phyloP scores from a whole-genome alignment of 1,140 invertebrate genomes.

The Atta texana region DNA sequence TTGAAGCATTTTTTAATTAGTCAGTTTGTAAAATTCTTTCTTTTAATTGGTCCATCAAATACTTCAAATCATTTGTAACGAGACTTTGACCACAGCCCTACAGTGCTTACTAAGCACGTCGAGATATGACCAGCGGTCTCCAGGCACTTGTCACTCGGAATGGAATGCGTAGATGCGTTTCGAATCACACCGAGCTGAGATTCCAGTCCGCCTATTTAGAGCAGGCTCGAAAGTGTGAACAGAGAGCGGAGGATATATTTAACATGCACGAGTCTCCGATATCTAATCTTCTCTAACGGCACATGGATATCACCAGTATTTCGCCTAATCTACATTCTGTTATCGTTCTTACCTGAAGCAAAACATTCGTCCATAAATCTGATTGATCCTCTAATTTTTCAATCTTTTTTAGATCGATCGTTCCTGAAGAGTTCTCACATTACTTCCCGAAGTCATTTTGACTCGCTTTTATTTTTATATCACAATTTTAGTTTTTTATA shows the following conservation, averaged over 20 bases:
- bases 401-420: not conserved
- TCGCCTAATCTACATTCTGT: not conserved
- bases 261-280: slow-evolving; percentile 57
- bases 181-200: slow-evolving; percentile 59
- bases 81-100: too few relatives aligned
- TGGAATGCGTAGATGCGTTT: slow-evolving; percentile 72
- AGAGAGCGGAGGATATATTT: slow-evolving; percentile 54
- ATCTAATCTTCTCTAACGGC: slow-evolving; percentile 59
- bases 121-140: slow-evolving; percentile 57
- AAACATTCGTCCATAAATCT: not conserved
- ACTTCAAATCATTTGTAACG: too few relatives aligned
- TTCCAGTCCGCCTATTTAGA: slow-evolving; percentile 74
- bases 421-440: not conserved
- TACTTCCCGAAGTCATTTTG: not conserved
- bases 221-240: slow-evolving; percentile 68
- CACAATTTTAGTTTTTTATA: not conserved
- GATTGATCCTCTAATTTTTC: not conserved
- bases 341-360: not conserved
- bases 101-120: slow-evolving; percentile 19
- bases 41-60: too few relatives aligned
- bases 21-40: too few relatives aligned
- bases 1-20: too few relatives aligned
- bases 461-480: not conserved
- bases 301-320: not conserved
- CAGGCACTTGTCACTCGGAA: slow-evolving; percentile 74